phyloP scores from a whole-genome alignment of 2,888 invertebrate genomes.

The Malthinus seriepunctatus region DNA sequence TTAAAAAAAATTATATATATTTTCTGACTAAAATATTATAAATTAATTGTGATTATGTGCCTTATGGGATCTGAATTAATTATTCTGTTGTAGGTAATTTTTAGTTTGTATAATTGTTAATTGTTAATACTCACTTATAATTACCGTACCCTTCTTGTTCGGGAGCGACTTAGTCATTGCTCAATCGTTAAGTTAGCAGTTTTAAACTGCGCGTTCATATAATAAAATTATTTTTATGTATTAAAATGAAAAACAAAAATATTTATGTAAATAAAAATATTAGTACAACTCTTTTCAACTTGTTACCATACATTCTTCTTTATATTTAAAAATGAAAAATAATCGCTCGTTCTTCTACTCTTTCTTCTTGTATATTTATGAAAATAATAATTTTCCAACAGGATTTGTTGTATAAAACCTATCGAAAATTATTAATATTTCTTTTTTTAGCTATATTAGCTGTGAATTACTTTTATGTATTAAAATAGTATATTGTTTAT shows the following conservation, averaged over 20 bases:
- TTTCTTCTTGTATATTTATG: constrained; percentile 29
- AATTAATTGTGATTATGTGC: constrained; percentile 48
- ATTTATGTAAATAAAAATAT: constrained; percentile 39
- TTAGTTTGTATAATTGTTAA: constrained; percentile 22
- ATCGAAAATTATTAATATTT: constrained; percentile 13
- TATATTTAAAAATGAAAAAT: constrained; percentile 16
- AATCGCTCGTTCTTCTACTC: constrained; percentile 11
- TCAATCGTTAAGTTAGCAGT: constrained; percentile 31
- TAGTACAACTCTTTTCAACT: constrained; percentile 52
- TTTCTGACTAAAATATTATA: constrained; percentile 30
- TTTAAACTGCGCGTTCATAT: constrained; percentile 36
- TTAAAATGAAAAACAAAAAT: constrained; percentile 21
- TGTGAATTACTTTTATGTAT: constrained; percentile 25
- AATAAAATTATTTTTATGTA: constrained; percentile 33
- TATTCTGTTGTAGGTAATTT: constrained; percentile 24
- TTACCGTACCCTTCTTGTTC: constrained; percentile 26
- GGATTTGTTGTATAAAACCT: constrained; percentile 17
- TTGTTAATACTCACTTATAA: constrained; percentile 41
- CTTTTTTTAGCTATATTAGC: constrained; percentile 30
- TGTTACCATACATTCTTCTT: constrained; percentile 49
- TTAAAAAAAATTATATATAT: constrained; percentile 17
- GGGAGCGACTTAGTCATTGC: constrained; percentile 24
- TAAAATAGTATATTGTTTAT: constrained; percentile 28
- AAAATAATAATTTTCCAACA: constrained; percentile 24
- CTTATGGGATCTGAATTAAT: constrained; percentile 49